Percentiles rank a stretch among this genome's conserved stretches.
phyloP scores from a whole-genome alignment of 1,140 invertebrate genomes.

The Myzus persicae region DNA sequence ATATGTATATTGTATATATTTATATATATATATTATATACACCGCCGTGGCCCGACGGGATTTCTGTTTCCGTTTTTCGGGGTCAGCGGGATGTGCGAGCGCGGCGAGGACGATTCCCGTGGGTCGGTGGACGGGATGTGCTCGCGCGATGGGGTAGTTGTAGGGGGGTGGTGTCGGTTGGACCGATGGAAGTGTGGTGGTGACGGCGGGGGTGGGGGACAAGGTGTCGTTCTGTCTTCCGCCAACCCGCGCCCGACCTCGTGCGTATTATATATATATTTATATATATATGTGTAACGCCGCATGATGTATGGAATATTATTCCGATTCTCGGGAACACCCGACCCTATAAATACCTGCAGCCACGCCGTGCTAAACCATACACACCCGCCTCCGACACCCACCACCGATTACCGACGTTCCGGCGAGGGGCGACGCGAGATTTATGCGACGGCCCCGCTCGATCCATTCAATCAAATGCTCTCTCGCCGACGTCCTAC shows the following conservation, averaged over 20 bases:
- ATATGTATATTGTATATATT: background rate
- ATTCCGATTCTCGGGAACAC: background rate
- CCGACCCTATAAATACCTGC: slow-evolving; percentile 17
- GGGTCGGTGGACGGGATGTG: background rate
- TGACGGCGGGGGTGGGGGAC: background rate
- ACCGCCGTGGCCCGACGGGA: background rate
- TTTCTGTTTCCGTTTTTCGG: slow-evolving; percentile 35
- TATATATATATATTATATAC: too few relatives aligned
- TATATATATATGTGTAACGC: background rate
- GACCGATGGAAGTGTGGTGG: background rate
- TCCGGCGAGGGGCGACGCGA: background rate
- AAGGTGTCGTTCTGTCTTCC: slow-evolving; percentile 29
- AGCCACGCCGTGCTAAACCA: background rate
- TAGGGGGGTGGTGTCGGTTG: background rate
- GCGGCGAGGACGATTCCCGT: background rate
- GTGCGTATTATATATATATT: background rate
- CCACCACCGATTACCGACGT: background rate
- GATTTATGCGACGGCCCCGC: background rate
- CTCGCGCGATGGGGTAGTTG: background rate
- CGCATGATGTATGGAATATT: slow-evolving; percentile 20
- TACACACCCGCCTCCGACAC: background rate
- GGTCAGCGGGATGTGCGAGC: background rate
- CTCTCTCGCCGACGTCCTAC: background rate
- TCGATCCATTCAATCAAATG: slow-evolving; percentile 26
- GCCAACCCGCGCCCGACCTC: background rate